Evolutionary conservation across 2,888 invertebrate genomes (phyloP), one percentile per base, ranked within the genome.

Genomic region (Stenichneumon culpator): DNA sequence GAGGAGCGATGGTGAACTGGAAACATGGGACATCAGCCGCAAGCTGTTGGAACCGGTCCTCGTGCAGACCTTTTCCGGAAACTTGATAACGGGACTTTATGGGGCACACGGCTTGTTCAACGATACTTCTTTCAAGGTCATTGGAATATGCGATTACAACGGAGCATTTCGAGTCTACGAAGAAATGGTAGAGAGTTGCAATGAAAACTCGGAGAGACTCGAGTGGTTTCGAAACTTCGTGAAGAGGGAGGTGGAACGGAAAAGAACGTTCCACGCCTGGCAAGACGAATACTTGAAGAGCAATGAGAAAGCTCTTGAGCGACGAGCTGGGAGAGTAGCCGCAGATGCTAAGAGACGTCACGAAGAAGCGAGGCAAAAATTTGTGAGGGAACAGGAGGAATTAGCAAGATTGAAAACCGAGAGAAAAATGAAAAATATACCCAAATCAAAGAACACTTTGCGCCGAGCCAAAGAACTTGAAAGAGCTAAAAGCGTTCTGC

Each of bases 11-110:
- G 98, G 98, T 1, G 95, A 95, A 83, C 94, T 98, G 22, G 98
- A 98, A 93, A 95, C 96, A 3, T 98, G 98, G 98, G 97, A 97
- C 93, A 94, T 98, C 75, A 94, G 97, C 82, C 94, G 95, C 78
- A 95, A 95, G 89, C 96, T 96, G 85, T 96, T 97, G 88, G 95
- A 96, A 84, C 96, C 97, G 0, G 95, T 96, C 69, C 95, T 96
- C 60, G 94, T 95, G 0, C 96, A 97, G 91, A 95, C 95, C 75
- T 94, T 97, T n/a, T 96, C 97, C 3, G 96, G 82, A 19, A 84
- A 86, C 83, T 78, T 86, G 52, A 89, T 91, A 85, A 89, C 88
- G 70, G 86, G 87, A 22, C 57, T 92, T 39, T 85, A 85, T n/a
- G 77, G 87, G 36, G 36, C 79, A 7, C 67, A 78, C 2, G 79